These are phyloP conservation scores for Tetanocera ferruginea DNA, from an alignment of 2,888 invertebrate species.

Conservation along the genomic window DNA sequence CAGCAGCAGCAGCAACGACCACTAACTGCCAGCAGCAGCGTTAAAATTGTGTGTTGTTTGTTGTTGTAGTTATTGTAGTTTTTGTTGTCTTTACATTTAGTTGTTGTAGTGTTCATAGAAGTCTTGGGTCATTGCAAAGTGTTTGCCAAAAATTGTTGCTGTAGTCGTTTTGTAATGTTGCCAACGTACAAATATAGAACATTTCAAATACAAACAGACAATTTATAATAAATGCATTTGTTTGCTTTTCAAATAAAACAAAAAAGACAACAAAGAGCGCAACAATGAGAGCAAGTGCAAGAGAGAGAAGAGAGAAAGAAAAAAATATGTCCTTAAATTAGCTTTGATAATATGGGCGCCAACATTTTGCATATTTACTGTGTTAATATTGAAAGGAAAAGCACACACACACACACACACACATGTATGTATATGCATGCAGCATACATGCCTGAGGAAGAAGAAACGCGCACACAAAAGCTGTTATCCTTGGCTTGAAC, in stretches of 20 bases:
- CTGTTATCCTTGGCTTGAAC: neutral
- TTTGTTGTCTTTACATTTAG: too few species aligned
- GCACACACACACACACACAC: neutral
- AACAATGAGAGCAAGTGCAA: too few species aligned
- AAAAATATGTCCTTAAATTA: neutral
- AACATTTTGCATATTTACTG: conserved; percentile 8
- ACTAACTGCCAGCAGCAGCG: neutral
- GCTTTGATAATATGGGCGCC: neutral
- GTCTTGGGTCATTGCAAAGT: neutral
- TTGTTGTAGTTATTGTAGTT: neutral
- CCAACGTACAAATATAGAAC: too few species aligned
- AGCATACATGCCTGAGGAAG: neutral
- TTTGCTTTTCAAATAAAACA: too few species aligned
- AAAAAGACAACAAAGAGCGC: too few species aligned
- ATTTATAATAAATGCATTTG: too few species aligned
- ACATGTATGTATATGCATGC: too few species aligned
- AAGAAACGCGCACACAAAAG: neutral
- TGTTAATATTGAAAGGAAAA: neutral
- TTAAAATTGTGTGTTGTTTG: neutral
- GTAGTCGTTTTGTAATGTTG: too few species aligned
- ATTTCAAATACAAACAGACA: too few species aligned
- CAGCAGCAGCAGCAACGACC: neutral
- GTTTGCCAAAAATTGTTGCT: too few species aligned
- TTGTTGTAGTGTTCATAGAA: neutral
- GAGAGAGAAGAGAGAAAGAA: too few species aligned